Evolutionary conservation across 2,113 vertebrate species (phyloP).

Genomic region (Gallinago media): DNA sequence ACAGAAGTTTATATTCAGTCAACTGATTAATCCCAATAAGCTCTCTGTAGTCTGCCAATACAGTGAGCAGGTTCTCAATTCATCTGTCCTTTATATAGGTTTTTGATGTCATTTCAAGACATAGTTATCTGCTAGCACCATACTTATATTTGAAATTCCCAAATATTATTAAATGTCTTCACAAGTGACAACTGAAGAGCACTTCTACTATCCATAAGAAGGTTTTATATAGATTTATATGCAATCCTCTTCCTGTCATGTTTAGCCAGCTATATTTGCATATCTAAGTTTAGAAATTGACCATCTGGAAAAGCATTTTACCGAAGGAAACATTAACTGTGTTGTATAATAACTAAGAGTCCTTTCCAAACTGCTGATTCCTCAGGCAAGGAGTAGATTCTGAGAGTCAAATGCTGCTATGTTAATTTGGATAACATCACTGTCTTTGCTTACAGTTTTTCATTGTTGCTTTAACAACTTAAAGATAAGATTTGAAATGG

Average conservation of each 20-base stretch:
- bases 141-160: neutral
- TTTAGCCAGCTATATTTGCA: neutral
- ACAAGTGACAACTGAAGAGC: neutral
- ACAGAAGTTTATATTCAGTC: neutral
- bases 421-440: neutral
- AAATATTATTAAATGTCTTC: neutral
- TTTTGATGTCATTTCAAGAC: neutral
- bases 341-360: neutral
- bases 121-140: neutral
- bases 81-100: neutral
- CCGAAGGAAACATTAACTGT: neutral
- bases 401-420: neutral
- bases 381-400: neutral
- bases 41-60: accelerated
- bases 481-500: neutral
- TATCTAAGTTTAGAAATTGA: neutral
- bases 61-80: neutral
- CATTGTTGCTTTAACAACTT: neutral
- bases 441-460: neutral
- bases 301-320: conserved; percentile 33
- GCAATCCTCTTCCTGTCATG: neutral
- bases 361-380: neutral
- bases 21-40: neutral
- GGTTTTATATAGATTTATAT: neutral
- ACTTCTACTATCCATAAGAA: neutral